Conservation (phyloP, 30 jellyfish, hydroid and myxozoan species). For the Aurelia sp. region DNA sequence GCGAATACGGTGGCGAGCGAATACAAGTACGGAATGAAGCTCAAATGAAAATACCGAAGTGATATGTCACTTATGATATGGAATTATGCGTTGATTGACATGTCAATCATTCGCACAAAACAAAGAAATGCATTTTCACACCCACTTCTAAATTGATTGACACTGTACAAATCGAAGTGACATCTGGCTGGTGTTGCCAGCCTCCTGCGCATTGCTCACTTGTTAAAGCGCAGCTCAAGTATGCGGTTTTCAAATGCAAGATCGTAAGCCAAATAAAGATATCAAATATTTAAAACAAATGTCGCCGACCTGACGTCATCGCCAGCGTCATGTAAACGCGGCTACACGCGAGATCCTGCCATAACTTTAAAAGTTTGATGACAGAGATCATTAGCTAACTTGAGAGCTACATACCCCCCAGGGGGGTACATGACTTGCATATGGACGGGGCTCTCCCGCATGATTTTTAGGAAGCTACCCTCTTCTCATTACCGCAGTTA, state of each 20-base stretch:
- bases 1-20: constrained; percentile 36
- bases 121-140: constrained; percentile 65
- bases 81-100: constrained; percentile 70
- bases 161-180: constrained; percentile 56
- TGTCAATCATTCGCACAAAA: constrained; percentile 60
- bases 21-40: constrained; percentile 28
- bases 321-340: no score
- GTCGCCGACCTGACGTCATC: no score
- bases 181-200: not conserved
- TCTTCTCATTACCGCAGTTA: no score
- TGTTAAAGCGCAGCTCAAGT: not conserved
- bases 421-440: no score
- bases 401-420: no score
- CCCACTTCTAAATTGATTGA: constrained; percentile 84
- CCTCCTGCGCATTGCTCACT: not conserved
- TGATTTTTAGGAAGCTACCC: no score
- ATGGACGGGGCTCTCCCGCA: no score
- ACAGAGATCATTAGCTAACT: no score
- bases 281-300: no score
- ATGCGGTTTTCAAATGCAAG: not conserved
- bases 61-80: constrained; percentile 71
- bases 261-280: no score
- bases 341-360: no score
- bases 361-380: no score
- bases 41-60: constrained; percentile 30